A percentile compares a stretch with the other conserved stretches of the same genome.
Evolutionary conservation across 1,140 invertebrate genomes (phyloP).

Genomic region (Drosophila bocqueti): DNA sequence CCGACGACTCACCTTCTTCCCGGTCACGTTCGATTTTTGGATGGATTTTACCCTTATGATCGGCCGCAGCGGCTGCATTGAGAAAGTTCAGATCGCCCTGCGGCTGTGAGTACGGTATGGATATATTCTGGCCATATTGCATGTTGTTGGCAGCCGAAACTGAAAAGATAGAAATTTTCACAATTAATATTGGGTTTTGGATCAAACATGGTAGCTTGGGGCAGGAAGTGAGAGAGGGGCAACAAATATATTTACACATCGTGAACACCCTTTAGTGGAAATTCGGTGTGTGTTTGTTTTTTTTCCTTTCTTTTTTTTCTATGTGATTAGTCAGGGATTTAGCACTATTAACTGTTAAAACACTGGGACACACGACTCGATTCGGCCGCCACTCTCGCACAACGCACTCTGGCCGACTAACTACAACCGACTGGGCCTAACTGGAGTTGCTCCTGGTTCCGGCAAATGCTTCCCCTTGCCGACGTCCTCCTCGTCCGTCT

Average conservation of each 20-base stretch:
- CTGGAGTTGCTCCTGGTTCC: conserved; percentile 60
- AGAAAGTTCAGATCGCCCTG: conserved; percentile 84
- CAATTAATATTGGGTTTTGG: conserved; percentile 3
- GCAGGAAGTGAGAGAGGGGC: not conserved
- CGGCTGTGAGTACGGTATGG: conserved; percentile 84
- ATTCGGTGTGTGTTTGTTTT: not conserved
- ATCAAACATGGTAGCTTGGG: too few relatives aligned
- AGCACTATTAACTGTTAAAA: conserved; percentile 32
- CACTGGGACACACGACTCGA: conserved; percentile 20
- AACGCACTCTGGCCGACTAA: conserved; percentile 73
- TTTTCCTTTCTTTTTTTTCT: not conserved
- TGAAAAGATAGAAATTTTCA: conserved; percentile 39
- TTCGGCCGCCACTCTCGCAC: conserved; percentile 50
- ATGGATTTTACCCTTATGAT: conserved; percentile 85
- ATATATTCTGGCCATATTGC: conserved; percentile 85
- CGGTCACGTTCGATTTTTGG: conserved; percentile 85
- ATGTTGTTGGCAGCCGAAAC: conserved; percentile 84
- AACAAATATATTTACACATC: conserved; percentile 37
- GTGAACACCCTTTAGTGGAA: conserved; percentile 25
- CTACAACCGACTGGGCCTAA: conserved; percentile 71
- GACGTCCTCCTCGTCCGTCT: conserved; percentile 14
- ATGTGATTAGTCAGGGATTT: conserved; percentile 19
- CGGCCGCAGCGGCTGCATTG: conserved; percentile 77
- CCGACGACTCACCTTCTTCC: conserved; percentile 84
- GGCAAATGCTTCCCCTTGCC: conserved; percentile 11